Conservation (phyloP, 2,797 vertebrate genomes). For the Chromobotia macracanthus region DNA sequence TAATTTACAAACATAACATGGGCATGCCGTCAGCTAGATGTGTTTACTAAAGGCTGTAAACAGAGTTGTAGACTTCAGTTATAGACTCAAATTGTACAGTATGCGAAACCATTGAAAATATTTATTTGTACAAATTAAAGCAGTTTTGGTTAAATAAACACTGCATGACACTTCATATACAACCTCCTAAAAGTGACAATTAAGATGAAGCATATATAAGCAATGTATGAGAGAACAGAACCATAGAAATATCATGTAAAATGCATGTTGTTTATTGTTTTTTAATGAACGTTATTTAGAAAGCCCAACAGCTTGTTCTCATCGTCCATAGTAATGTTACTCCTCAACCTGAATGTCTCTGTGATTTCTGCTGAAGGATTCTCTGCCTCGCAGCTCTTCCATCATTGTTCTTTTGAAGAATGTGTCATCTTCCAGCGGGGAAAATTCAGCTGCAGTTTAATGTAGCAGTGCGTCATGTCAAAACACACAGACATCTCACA, state of each 20-base stretch:
- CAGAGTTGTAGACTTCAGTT: slow-evolving; percentile 40
- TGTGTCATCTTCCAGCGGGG: slow-evolving; percentile 36
- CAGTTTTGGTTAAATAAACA: slow-evolving; percentile 22
- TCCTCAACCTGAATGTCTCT: slow-evolving; percentile 44
- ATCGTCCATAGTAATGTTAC: slow-evolving; percentile 44
- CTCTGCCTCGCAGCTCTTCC: background rate
- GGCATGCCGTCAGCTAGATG: slow-evolving; percentile 50
- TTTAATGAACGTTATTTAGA: slow-evolving; percentile 46
- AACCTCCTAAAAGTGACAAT: slow-evolving; percentile 27
- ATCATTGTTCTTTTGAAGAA: slow-evolving; percentile 34
- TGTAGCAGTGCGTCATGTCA: too few relatives aligned
- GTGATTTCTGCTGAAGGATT: slow-evolving; percentile 14
- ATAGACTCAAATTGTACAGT: slow-evolving; percentile 13
- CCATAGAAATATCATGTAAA: slow-evolving; percentile 43
- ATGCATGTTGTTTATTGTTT: slow-evolving; percentile 14
- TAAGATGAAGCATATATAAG: slow-evolving; percentile 37
- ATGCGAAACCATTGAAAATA: slow-evolving; percentile 24
- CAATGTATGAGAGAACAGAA: slow-evolving; percentile 41
- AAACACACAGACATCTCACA: slow-evolving; percentile 27
- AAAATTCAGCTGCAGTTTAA: slow-evolving; percentile 40
- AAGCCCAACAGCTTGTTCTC: slow-evolving; percentile 44
- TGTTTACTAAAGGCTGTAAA: slow-evolving; percentile 58
- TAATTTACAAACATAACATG: slow-evolving; percentile 5
- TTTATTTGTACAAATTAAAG: slow-evolving; percentile 41
- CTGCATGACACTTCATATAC: background rate